Evolutionary conservation across 2,888 invertebrate species (phyloP), one percentile per base, ranked within the genome.

Genomic region (Tenthredo distinguenda): DNA sequence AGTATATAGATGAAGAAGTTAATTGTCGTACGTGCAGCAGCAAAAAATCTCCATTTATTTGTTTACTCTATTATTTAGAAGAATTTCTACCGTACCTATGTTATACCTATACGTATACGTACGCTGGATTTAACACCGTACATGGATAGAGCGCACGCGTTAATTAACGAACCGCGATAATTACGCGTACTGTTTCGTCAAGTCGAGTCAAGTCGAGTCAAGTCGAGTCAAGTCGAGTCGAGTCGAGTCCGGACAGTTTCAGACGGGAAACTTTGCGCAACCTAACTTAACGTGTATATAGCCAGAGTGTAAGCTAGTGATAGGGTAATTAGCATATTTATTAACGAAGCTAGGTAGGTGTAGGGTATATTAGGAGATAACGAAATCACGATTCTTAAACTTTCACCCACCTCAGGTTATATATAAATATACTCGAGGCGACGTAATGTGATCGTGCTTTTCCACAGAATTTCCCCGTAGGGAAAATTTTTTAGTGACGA

Each of bases 241-340:
- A 65, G 65, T 65, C 26, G 65, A 65, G 4, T 65, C 12, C 12
- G 21, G 12, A 9, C 65, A 26, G 26, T 26, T 26, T 7, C 1
- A 65, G 65, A 65, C 65, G 21, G 1, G 1, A 34, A 68, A 68
- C 68, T 68, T 68, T 68, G 18, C 34, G 68, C n/a, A 74, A 74
- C 40, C 21, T 74, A 10, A 18, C 21, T 40, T 18, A 71, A 34
- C 26, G 0, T n/a, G 43, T 74, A 43, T 43, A 43, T 12, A 21
- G 4, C 34, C 37, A 34, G 18, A 6, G 31, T 18, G 10, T 31
- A 43, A 47, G 4, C 43, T 5, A 47, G 12, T 31, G 21, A 76
- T 12, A 26, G 58, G 21, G 34, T 50, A 50, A 79, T 79, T 79
- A 62, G 58, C 62, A 79, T 79, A 79, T 79, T 79, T 58, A 79